Evolutionary conservation across 2,888 invertebrate species (phyloP), one percentile per base, ranked within the genome.

Genomic region (Melinaea menophilus): DNA sequence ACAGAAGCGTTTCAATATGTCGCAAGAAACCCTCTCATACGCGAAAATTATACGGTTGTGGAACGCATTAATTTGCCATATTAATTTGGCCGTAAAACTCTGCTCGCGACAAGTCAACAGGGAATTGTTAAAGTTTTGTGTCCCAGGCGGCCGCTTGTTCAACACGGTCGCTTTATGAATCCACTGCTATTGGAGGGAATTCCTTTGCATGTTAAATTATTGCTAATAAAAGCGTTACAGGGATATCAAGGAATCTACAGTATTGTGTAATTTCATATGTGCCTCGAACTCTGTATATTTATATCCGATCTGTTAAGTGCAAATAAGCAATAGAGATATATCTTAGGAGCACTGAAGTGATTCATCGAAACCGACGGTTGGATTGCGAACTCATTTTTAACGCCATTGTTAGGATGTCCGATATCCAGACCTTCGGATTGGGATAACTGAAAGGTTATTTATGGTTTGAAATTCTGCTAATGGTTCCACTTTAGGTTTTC

Each of bases 11-110:
- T 65, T 66, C 74, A 75, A 74, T 75, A 75, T 72, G 82, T 85
- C 87, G 85, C 88, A 89, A 88, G 89, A 84, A 88, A 76, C 85
- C 82, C 85, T 79, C 78, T 73, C 75, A 77, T 77, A 85, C 80
- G 82, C 78, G 82, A 83, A 91, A 90, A 91, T 91, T 91, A 90
- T 91, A 88, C 91, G 82, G 84, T 84, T 79, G 76, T 78, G 83
- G 77, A 79, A 82, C 87, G 90, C 90, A 91, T 91, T 91, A 91
- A 91, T 91, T 91, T 91, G 91, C 90, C 87, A 91, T 91, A 91
- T 91, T 91, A 91, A 91, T 91, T 91, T 91, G 84, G 86, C 87
- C 85, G 91, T 91, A 91, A 91, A 91, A 91, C 90, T 91, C 89
- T 88, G 90, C 73, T 86, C 80, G 86, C 89, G 91, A 90, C 90